phyloP scores from a whole-genome alignment of 2,797 vertebrate genomes.

The Micrastur ruficollis region DNA sequence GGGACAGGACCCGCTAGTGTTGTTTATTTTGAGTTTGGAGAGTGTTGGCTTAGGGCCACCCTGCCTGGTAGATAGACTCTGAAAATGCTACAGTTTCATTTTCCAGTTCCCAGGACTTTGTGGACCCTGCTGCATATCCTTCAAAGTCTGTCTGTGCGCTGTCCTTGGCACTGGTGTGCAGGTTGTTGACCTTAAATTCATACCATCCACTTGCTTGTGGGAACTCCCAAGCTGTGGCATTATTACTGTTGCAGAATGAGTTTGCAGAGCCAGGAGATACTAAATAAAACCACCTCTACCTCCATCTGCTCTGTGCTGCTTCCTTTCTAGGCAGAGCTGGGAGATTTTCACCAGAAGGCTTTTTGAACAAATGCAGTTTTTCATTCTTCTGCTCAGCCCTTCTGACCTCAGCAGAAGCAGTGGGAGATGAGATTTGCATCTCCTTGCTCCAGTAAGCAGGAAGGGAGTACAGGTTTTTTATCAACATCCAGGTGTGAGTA shows the following conservation, averaged over 20 bases:
- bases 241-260: not conserved
- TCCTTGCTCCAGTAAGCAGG: not conserved
- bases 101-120: constrained; percentile 55
- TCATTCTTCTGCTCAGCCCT: not conserved
- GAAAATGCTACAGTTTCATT: not conserved
- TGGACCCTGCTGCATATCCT: not conserved
- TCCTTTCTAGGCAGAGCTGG: not conserved
- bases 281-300: not conserved
- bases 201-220: not conserved
- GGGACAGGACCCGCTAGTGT: not conserved
- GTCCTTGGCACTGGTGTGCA: constrained; percentile 8
- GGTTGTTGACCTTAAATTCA: not conserved
- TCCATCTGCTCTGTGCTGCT: not conserved
- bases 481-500: not conserved
- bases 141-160: not conserved
- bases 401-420: not conserved
- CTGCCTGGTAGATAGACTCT: not conserved
- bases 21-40: constrained; percentile 48
- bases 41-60: not conserved
- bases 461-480: not conserved
- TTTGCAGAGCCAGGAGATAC: not conserved
- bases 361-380: not conserved
- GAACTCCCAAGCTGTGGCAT: not conserved
- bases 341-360: not conserved
- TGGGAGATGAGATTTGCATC: not conserved